phyloP scores from a whole-genome alignment of 2,888 invertebrate genomes.

The Lamellibrachia satsuma region DNA sequence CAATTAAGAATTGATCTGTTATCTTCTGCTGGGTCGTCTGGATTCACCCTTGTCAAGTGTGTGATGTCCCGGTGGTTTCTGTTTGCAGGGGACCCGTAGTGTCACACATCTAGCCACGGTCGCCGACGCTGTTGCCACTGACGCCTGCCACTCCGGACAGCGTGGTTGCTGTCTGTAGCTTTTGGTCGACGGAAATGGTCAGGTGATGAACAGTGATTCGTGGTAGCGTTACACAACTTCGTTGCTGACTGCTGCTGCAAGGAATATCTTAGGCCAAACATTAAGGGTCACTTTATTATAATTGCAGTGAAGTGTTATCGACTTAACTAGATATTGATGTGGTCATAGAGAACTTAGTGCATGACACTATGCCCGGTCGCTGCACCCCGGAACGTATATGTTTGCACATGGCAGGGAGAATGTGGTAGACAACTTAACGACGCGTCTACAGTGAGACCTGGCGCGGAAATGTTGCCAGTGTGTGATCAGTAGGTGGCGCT shows the following conservation, averaged over 20 bases:
- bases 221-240: background rate
- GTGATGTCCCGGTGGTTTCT: background rate
- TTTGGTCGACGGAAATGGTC: background rate
- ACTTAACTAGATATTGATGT: background rate
- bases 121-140: background rate
- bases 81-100: background rate
- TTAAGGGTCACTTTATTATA: background rate
- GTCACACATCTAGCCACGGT: background rate
- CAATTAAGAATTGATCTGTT: too few relatives aligned
- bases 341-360: background rate
- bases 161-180: background rate
- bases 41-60: background rate
- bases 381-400: background rate
- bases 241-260: background rate
- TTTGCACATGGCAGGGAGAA: background rate
- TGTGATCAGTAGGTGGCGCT: background rate
- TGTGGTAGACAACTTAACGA: background rate
- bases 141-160: background rate
- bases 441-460: background rate
- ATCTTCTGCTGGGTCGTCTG: too few relatives aligned
- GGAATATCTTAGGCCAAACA: background rate
- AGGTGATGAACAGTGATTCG: background rate
- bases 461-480: background rate
- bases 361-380: background rate
- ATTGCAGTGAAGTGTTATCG: background rate